A percentile compares a stretch with the other conserved stretches of the same genome.
Conservation (phyloP, 1,140 invertebrate species). For the Drosophila sechellia region DNA sequence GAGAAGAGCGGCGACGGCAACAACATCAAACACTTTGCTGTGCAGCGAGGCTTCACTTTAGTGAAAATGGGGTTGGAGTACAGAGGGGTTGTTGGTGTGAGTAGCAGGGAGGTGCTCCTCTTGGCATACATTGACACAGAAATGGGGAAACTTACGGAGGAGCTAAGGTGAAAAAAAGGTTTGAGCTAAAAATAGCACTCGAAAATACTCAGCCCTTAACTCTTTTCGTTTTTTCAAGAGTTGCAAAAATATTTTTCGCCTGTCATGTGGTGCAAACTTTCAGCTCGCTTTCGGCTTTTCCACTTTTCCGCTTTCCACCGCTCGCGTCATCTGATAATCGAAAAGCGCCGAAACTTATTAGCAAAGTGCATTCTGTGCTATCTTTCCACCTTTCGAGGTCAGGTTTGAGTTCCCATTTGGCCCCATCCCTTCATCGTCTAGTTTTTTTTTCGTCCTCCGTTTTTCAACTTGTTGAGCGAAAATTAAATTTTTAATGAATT, state of each 20-base stretch:
- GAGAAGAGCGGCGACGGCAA: conserved; percentile 18
- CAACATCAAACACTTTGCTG: conserved; percentile 75
- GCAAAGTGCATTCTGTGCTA: conserved; percentile 65
- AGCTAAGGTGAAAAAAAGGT: conserved; percentile 10
- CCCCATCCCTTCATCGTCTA: neutral
- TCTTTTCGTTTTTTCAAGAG: conserved; percentile 16
- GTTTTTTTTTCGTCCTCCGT: conserved; percentile 29
- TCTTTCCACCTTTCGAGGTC: conserved; percentile 43
- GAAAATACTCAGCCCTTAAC: conserved; percentile 4
- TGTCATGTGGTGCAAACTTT: conserved; percentile 53
- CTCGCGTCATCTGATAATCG: conserved; percentile 50
- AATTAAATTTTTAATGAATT: conserved; percentile 82
- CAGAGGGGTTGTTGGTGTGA: neutral
- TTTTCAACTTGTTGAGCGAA: conserved; percentile 77
- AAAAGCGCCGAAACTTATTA: conserved; percentile 71
- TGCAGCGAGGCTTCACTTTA: conserved; percentile 62
- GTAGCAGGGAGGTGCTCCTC: conserved; percentile 20
- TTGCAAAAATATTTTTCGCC: conserved; percentile 43
- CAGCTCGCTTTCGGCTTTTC: conserved; percentile 13
- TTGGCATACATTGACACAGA: conserved; percentile 75
- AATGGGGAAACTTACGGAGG: conserved; percentile 40
- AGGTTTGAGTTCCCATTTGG: conserved; percentile 19
- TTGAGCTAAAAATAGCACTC: neutral
- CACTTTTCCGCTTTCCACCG: conserved; percentile 19
- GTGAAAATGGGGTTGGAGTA: conserved; percentile 4